Percentiles rank a stretch among this genome's conserved stretches.
Evolutionary conservation across 2,113 vertebrate genomes (phyloP).

Genomic region (Mandrillus leucophaeus): DNA sequence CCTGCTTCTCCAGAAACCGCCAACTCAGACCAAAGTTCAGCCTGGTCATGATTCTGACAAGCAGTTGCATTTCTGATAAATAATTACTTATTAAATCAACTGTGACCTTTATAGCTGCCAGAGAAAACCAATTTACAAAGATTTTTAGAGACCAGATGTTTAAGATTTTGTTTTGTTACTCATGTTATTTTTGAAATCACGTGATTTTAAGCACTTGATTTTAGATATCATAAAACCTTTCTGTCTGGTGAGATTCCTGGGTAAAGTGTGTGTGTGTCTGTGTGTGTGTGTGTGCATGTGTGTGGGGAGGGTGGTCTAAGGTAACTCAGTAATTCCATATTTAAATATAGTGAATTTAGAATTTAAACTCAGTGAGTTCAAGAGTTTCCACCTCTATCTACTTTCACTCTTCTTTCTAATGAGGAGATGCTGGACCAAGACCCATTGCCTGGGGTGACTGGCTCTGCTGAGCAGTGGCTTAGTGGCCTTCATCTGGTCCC

Average conservation of each 20-base stretch:
- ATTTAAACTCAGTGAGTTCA: not conserved
- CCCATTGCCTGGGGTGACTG: not conserved
- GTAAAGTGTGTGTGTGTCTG: not conserved
- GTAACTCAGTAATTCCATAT: not conserved
- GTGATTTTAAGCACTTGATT: constrained; percentile 14
- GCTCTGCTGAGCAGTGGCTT: not conserved
- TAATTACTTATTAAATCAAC: constrained; percentile 29
- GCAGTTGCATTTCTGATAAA: constrained; percentile 54
- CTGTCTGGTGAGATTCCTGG: not conserved
- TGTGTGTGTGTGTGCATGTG: not conserved
- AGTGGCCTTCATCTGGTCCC: not conserved
- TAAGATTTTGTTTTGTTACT: not conserved
- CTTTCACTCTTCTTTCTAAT: not conserved
- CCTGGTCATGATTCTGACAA: not conserved
- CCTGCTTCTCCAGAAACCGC: constrained; percentile 46
- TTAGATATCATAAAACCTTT: not conserved
- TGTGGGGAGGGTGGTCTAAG: not conserved
- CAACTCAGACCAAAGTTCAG: constrained; percentile 50
- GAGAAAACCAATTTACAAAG: not conserved
- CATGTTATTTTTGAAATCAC: not conserved
- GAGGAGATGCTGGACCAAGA: not conserved
- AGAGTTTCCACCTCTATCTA: not conserved
- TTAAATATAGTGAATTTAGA: not conserved
- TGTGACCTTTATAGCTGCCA: not conserved
- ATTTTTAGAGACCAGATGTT: constrained; percentile 14